A percentile compares a stretch with the other conserved stretches of the same genome.
These are phyloP conservation scores for Onychorhynchus coronatus DNA, from an alignment of 2,113 vertebrate genomes.

Conservation along the genomic window DNA sequence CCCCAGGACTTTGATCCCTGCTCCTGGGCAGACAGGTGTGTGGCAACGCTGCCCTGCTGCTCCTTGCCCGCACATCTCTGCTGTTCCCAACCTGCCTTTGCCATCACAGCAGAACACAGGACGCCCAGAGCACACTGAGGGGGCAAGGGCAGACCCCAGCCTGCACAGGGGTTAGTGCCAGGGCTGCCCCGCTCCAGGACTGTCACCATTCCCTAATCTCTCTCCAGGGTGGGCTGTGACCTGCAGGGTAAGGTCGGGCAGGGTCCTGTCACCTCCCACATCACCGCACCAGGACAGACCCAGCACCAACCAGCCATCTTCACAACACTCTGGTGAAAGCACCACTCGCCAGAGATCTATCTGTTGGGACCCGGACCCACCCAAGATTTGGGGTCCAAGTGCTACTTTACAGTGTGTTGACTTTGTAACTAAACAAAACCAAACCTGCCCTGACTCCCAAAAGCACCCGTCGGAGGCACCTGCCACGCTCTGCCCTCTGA, in stretches of 20 bases:
- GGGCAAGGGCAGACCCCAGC: background rate
- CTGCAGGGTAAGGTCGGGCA: background rate
- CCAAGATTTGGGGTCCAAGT: background rate
- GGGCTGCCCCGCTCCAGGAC: background rate
- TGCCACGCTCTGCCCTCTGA: fast-evolving
- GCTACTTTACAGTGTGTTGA: fast-evolving
- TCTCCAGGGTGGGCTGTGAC: background rate
- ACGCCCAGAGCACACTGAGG: background rate
- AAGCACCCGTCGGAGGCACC: fast-evolving
- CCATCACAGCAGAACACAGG: background rate
- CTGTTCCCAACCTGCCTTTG: background rate
- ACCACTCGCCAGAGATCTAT: background rate
- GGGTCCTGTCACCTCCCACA: background rate
- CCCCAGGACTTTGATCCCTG: background rate
- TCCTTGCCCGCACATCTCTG: background rate
- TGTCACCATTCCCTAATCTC: background rate
- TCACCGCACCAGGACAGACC: fast-evolving
- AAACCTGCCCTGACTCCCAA: background rate
- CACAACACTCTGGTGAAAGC: background rate
- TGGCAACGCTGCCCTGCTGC: background rate
- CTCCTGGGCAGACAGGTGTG: background rate
- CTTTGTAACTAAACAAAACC: background rate
- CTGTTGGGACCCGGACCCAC: fast-evolving
- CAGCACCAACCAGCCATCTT: background rate
- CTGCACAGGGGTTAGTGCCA: fast-evolving